Conservation (phyloP, 2,888 invertebrate species). For the Parthenolecanium corni region DNA sequence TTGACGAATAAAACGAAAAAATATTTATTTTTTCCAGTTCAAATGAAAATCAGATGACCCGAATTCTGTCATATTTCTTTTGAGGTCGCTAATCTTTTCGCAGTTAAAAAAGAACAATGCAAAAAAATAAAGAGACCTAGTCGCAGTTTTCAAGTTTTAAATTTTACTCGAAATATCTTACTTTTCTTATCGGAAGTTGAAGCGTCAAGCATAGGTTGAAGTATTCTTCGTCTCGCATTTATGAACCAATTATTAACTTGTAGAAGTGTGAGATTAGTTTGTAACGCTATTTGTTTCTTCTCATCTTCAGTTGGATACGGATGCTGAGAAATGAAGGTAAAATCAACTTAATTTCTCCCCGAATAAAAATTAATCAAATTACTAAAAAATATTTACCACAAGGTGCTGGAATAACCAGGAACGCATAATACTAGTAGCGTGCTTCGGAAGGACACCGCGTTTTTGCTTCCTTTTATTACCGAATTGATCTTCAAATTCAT, state of each 20-base stretch:
- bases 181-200: slow-evolving; percentile 41
- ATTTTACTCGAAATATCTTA: no score
- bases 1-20: no score
- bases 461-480: slow-evolving; percentile 53
- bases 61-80: no score
- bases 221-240: slow-evolving; percentile 77
- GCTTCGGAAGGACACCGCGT: slow-evolving; percentile 85
- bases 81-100: no score
- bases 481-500: slow-evolving; percentile 37
- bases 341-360: no score
- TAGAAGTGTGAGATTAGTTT: slow-evolving; percentile 74
- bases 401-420: slow-evolving; percentile 95
- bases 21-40: no score
- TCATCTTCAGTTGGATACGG: slow-evolving; percentile 93
- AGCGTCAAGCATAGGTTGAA: slow-evolving; percentile 84
- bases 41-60: no score
- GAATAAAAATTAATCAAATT: no score
- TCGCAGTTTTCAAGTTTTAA: no score
- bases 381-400: slow-evolving; percentile 53
- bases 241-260: slow-evolving; percentile 93
- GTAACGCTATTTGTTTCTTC: slow-evolving; percentile 75
- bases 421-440: slow-evolving; percentile 90
- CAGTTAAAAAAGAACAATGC: no score
- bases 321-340: slow-evolving; percentile 51
- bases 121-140: no score